These are phyloP conservation scores for Leucophenga maculata DNA, from an alignment of 2,888 invertebrate species.

Conservation along the genomic window DNA sequence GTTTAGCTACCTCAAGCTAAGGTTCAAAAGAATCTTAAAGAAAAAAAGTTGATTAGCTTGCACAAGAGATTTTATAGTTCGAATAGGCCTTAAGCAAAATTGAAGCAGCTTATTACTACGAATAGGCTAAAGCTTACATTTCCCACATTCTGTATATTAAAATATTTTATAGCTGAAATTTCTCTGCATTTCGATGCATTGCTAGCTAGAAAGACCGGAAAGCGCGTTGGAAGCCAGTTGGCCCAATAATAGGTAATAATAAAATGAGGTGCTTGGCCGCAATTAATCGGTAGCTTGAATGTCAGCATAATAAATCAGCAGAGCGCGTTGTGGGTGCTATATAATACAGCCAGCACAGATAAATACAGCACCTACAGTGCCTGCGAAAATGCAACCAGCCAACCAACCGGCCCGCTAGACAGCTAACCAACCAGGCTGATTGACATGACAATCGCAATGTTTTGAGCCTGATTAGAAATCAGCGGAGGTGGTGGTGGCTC, in stretches of 20 bases:
- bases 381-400: background rate
- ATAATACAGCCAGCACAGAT: background rate
- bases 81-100: no score
- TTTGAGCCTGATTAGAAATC: constrained; percentile 28
- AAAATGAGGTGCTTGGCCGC: constrained; percentile 50
- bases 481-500: constrained; percentile 31
- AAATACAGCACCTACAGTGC: background rate
- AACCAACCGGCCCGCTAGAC: background rate
- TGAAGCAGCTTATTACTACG: no score
- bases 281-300: constrained; percentile 62
- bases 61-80: no score
- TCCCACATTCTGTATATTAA: background rate
- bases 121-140: no score
- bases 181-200: constrained; percentile 34
- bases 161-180: constrained; percentile 34
- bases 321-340: no score
- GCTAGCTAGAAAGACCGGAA: constrained; percentile 16
- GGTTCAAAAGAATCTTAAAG: no score
- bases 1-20: no score
- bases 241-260: constrained; percentile 65
- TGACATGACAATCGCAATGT: constrained; percentile 29
- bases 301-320: background rate
- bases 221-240: constrained; percentile 37
- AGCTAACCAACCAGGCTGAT: constrained; percentile 8
- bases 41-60: no score